Evolutionary conservation across 2,888 invertebrate genomes (phyloP).

Genomic region (Yponomeuta malinellus): DNA sequence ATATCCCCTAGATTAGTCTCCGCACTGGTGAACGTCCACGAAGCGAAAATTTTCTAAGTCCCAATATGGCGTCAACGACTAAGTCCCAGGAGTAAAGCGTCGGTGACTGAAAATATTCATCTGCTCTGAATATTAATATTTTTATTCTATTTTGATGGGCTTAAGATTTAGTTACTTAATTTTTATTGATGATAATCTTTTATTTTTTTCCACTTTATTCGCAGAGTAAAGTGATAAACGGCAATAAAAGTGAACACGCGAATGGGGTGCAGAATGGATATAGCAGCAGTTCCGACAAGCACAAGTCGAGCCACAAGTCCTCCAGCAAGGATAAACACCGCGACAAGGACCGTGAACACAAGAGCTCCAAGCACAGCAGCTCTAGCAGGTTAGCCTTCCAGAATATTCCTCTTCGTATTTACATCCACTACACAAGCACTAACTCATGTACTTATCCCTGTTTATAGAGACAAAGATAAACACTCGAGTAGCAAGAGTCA

Average conservation of each 20-base stretch:
- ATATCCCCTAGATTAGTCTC: conserved; percentile 27
- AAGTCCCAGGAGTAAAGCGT: conserved; percentile 78
- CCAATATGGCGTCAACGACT: conserved; percentile 91
- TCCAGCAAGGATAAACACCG: conserved; percentile 82
- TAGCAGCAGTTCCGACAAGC: conserved; percentile 63
- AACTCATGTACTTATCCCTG: conserved; percentile 10
- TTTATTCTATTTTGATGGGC: neutral
- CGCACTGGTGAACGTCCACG: conserved; percentile 68
- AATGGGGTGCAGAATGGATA: conserved; percentile 90
- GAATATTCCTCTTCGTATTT: conserved; percentile 30
- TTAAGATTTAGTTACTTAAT: neutral
- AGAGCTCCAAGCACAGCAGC: conserved; percentile 69
- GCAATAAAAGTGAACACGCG: conserved; percentile 77
- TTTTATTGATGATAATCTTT: neutral
- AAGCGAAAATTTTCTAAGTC: conserved; percentile 81
- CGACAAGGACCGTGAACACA: conserved; percentile 79
- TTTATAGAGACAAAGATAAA: conserved; percentile 66
- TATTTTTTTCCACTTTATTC: conserved; percentile 23
- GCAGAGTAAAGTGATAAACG: conserved; percentile 68
- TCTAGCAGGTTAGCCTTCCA: conserved; percentile 68
- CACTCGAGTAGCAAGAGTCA: conserved; percentile 73
- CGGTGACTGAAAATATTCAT: conserved; percentile 29
- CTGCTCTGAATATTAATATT: conserved; percentile 6
- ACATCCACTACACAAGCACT: conserved; percentile 15
- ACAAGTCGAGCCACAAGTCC: conserved; percentile 79